These are phyloP conservation scores for Chromoteleia sp. DNA, from an alignment of 2,888 invertebrate species.

Conservation along the genomic window DNA sequence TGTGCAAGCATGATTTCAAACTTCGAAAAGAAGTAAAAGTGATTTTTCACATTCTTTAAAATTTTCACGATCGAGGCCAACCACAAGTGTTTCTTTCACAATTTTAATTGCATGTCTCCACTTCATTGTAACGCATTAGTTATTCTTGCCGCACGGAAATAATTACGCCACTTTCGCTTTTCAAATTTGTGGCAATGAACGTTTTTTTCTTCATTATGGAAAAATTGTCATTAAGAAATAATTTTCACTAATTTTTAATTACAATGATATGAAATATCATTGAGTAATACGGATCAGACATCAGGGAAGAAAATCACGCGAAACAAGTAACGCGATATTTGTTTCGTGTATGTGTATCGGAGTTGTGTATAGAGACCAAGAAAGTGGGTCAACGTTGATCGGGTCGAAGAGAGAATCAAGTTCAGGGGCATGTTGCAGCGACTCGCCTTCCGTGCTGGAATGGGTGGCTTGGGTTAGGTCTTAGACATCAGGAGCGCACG, in stretches of 20 bases:
- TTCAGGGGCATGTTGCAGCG: slow-evolving; percentile 82
- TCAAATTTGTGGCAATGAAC: slow-evolving; percentile 21
- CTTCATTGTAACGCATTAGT: slow-evolving; percentile 17
- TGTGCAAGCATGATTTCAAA: slow-evolving; percentile 2
- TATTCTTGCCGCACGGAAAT: slow-evolving; percentile 39
- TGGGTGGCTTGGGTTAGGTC: slow-evolving; percentile 62
- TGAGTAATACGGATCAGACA: slow-evolving; percentile 33
- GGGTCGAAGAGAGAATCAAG: slow-evolving; percentile 81
- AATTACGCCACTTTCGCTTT: slow-evolving; percentile 52
- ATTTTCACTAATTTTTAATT: slow-evolving; percentile 51
- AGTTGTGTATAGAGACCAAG: slow-evolving; percentile 72
- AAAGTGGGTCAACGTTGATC: slow-evolving; percentile 82
- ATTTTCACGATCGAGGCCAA: slow-evolving; percentile 16
- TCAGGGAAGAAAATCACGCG: slow-evolving; percentile 60
- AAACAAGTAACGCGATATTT: slow-evolving; percentile 71
- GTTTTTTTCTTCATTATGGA: slow-evolving; percentile 24
- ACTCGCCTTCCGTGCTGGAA: slow-evolving; percentile 67
- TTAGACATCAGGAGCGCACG: slow-evolving; percentile 59
- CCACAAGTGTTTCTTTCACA: slow-evolving; percentile 11
- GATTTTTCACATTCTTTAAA: slow-evolving; percentile 15
- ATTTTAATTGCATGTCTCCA: slow-evolving; percentile 25
- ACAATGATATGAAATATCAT: slow-evolving; percentile 50
- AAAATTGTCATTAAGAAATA: slow-evolving; percentile 34
- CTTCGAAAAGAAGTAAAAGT: slow-evolving; percentile 16
- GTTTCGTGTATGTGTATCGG: slow-evolving; percentile 64